Evolutionary conservation across 2,797 vertebrate species (phyloP).

Genomic region (Chelon labrosus): DNA sequence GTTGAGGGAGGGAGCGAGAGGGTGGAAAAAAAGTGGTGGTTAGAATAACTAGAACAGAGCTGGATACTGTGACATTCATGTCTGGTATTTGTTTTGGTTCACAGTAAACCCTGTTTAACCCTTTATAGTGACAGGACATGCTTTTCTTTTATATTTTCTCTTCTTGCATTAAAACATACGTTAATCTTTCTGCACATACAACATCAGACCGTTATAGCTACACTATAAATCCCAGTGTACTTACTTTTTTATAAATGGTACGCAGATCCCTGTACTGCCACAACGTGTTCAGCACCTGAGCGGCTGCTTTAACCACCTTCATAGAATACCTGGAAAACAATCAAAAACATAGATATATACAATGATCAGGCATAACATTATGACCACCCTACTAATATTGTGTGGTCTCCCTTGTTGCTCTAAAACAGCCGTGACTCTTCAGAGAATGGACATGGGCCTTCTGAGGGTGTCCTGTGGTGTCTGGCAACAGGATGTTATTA

Average conservation of each 20-base stretch:
- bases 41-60: slow-evolving; percentile 12
- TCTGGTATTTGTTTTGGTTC: not conserved
- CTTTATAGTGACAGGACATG: not conserved
- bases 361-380: too few species aligned
- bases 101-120: not conserved
- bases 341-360: slow-evolving; percentile 16
- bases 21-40: slow-evolving; percentile 1
- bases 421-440: too few species aligned
- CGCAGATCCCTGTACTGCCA: slow-evolving; percentile 99
- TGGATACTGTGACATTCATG: not conserved
- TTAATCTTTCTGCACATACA: not conserved
- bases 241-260: slow-evolving; percentile 98
- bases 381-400: too few species aligned
- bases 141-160: not conserved
- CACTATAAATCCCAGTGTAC: not conserved
- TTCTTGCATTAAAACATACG: not conserved
- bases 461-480: too few species aligned
- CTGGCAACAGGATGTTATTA: too few species aligned
- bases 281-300: slow-evolving; percentile 96
- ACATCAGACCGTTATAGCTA: not conserved
- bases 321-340: slow-evolving; percentile 89
- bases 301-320: slow-evolving; percentile 97
- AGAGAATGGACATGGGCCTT: too few species aligned
- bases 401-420: too few species aligned
- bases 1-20: slow-evolving; percentile 11